Evolutionary conservation across 2,797 vertebrate species (phyloP), one percentile per base, ranked within the genome.

Genomic region (Vultur gryphus): DNA sequence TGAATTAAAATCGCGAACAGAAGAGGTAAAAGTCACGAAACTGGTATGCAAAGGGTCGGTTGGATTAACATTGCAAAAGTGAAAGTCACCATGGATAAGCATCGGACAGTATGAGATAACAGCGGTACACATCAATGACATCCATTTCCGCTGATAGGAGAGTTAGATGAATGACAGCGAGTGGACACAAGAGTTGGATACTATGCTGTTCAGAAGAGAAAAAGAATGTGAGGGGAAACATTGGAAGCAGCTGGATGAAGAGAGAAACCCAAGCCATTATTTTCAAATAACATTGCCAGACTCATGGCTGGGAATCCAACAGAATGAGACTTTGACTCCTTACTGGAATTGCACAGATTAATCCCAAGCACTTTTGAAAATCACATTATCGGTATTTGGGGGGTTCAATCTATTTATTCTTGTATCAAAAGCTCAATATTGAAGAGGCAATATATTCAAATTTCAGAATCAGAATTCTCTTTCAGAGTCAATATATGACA

Each of bases 61-160:
- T 41, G 84, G 67, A 55, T 37, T 37, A 52, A 28, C 21, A 17
- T 0, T 29, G 69, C 48, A 80, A 52, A 37, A 77, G 41, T 26
- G 39, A 23, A 58, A 87, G 70, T 31, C 8, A 16, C 54, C 46
- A 33, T 5, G 37, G 73, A 19, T 16, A 29, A 80, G 67, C 51
- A 59, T 1, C 0, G 1, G 35, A 8, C 1, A 26, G 43, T 6
- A 11, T 4, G 41, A 51, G 59, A 2, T 10, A 59, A 62, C 46
- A 93, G 58, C 49, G 78, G 64, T 6, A 62, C 23, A 48, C 37
- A 43, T 13, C 84, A 46, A 3, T 16, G 66, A 11, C 39, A 41
- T 7, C 37, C 52, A 28, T 25, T 55, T 46, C 39, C 1, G 2
- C 39, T 25, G 44, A 26, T 2, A 24, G 39, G 20, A 58, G 43